Base-by-base conservation (phyloP, 2,797 vertebrate species). In the Chiroxiphia lanceolata region DNA sequence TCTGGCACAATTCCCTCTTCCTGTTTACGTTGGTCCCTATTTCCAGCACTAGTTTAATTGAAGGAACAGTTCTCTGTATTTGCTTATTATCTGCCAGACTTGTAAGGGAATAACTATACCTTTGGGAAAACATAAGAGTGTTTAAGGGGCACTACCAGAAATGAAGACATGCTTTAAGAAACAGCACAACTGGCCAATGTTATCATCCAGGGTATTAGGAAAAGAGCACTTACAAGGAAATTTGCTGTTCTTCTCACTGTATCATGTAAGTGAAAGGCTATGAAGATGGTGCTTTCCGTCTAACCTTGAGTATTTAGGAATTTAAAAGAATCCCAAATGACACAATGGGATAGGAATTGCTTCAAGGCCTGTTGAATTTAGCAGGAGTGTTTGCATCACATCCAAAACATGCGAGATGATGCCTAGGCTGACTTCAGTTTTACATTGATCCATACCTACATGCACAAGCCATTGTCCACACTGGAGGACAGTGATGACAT, bases 401-500 rank as follows among this genome's bases (percentile, higher is more conserved):
- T 13, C 54, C 19, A 47, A 15, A 29, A 21, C 1, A 5, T 7
- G 8, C 0, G 10, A 59, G 64, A 48, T 83, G 50, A 61, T 15
- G 8, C 34, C 34, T 33, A 11, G 61, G 27, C 31, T 57, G 19
- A 48, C 50, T 75, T 90, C 8, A 4, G 6, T 77, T 68, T 64
- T 48, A 21, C 1, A 1, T 0, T 3, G n/a, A 36, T 48, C 33
- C 22, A 2, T 31, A 56, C 13, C 7, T 1, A 1, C 0, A 0
- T 27, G 26, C 6, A 3, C 25, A 50, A 59, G 44, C 22, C 2
- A 2, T 23, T 61, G 13, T 29, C 68, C 4, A 1, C 40, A 10
- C 31, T n/a, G 29, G n/a, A 40, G 75, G 44, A 26, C 3, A 1
- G 1, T 33, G 14, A 10, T 67, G 23, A 25, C 11, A 9, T 20